Conservation (phyloP, 2,113 vertebrate species). For the Pseudorectes ferrugineus region DNA sequence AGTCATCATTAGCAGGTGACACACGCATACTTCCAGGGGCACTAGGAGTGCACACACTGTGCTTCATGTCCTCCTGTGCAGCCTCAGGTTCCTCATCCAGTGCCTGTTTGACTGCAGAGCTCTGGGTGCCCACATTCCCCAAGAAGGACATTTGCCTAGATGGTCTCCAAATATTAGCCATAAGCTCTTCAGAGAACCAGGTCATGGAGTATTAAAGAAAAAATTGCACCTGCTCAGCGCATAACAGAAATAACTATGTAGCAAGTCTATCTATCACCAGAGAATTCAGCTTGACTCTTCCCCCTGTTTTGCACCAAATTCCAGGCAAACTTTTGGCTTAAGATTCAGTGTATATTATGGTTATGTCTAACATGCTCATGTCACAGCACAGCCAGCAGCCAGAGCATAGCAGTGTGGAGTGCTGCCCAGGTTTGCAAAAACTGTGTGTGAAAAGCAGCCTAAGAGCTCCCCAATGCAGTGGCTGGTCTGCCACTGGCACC, state of each 20-base stretch:
- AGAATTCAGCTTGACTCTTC: neutral
- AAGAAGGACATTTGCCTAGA: neutral
- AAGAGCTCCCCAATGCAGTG: neutral
- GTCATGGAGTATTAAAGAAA: neutral
- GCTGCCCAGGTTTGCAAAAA: neutral
- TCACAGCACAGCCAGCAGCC: neutral
- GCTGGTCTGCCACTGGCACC: neutral
- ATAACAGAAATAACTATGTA: neutral
- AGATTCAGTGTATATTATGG: neutral
- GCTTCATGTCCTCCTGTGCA: neutral
- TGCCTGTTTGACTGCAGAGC: fast-evolving
- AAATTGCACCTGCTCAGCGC: neutral
- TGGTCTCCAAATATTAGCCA: neutral
- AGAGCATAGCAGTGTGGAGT: neutral
- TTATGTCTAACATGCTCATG: neutral
- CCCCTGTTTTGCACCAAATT: neutral
- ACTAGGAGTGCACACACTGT: fast-evolving
- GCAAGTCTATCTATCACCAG: neutral
- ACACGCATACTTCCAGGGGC: neutral
- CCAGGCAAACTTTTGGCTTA: neutral
- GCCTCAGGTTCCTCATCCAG: neutral
- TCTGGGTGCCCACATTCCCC: neutral
- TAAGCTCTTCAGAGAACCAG: neutral
- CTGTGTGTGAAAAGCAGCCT: neutral
- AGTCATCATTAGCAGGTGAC: neutral